These are phyloP conservation scores for Clarias gariepinus DNA, from an alignment of 2,113 vertebrate genomes.

Conservation along the genomic window DNA sequence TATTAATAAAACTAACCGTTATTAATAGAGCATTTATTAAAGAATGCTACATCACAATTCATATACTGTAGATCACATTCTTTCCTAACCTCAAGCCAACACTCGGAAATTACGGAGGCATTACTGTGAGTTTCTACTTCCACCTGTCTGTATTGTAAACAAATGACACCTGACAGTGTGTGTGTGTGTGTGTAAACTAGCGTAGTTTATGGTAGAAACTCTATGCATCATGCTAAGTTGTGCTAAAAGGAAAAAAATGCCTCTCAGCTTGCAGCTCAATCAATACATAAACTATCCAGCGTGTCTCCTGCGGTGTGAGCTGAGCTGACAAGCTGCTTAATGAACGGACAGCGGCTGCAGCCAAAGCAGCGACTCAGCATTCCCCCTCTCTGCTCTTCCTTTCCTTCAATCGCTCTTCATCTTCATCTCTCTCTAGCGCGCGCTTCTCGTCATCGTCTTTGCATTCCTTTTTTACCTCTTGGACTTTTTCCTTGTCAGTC, in stretches of 20 bases:
- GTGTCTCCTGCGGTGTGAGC: slow-evolving; percentile 64
- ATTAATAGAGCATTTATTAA: too few species aligned
- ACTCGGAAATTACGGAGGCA: neutral
- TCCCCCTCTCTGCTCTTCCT: slow-evolving; percentile 10
- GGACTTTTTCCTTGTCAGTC: slow-evolving; percentile 2
- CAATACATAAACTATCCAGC: slow-evolving; percentile 73
- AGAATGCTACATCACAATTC: too few species aligned
- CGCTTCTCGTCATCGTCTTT: slow-evolving; percentile 7
- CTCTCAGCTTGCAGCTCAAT: slow-evolving; percentile 67
- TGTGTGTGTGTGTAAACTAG: slow-evolving; percentile 49
- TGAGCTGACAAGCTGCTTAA: slow-evolving; percentile 70
- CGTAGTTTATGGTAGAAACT: slow-evolving; percentile 27
- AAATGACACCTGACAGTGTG: neutral
- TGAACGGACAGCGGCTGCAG: slow-evolving; percentile 64
- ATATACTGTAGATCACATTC: neutral
- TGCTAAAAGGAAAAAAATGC: slow-evolving; percentile 57
- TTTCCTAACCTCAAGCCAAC: neutral
- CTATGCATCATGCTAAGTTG: slow-evolving; percentile 62
- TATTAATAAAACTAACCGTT: neutral
- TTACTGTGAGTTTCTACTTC: neutral
- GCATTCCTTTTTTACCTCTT: neutral
- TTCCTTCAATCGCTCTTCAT: slow-evolving; percentile 7
- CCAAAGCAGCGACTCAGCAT: slow-evolving; percentile 68
- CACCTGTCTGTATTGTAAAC: neutral
- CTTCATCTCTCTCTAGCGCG: neutral